A percentile compares a stretch with the other conserved stretches of the same genome.
Conservation (phyloP, 2,113 vertebrate genomes). For the Catagonus wagneri region DNA sequence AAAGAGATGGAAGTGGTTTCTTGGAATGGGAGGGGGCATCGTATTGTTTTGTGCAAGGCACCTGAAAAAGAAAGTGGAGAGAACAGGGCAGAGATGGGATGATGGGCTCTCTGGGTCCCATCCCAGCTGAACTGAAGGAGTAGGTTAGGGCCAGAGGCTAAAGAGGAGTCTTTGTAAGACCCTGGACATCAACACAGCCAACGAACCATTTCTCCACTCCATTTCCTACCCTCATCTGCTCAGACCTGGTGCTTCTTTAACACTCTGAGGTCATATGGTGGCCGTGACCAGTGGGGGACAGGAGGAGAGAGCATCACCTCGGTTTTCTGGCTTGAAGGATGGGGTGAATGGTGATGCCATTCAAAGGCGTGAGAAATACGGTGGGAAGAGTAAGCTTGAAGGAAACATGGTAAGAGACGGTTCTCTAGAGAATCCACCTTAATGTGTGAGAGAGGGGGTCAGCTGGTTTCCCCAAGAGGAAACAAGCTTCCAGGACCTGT, state of each 20-base stretch:
- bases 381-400: not conserved
- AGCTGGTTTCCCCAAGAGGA: not conserved
- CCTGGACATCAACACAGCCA: not conserved
- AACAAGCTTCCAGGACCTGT: not conserved
- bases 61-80: not conserved
- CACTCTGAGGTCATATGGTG: not conserved
- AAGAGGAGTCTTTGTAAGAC: not conserved
- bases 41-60: not conserved
- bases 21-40: not conserved
- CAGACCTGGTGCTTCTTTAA: not conserved
- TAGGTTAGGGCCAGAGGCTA: not conserved
- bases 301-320: not conserved
- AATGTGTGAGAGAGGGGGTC: not conserved
- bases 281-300: not conserved
- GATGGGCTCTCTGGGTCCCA: not conserved
- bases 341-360: no score
- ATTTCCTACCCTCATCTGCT: not conserved
- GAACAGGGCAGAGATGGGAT: not conserved
- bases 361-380: not conserved
- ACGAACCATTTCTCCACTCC: not conserved
- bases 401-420: not conserved
- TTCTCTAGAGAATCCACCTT: not conserved
- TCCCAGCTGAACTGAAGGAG: not conserved
- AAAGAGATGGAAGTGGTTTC: not conserved
- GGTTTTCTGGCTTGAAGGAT: not conserved